phyloP scores from a whole-genome alignment of 2,888 invertebrate genomes.

The Agrotis clavis region DNA sequence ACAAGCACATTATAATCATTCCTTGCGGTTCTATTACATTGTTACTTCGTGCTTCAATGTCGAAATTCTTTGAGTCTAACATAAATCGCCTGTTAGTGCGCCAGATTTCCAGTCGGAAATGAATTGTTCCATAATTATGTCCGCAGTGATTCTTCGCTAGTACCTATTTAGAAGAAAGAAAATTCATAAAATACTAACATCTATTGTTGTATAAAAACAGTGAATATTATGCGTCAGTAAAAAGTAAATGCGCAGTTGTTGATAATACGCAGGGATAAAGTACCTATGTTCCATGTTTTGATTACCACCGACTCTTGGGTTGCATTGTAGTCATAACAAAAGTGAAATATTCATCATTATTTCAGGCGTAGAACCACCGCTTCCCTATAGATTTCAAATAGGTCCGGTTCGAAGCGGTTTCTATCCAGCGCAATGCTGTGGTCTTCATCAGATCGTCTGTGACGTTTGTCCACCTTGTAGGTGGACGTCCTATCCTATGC shows the following conservation, averaged over 20 bases:
- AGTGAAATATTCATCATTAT: background rate
- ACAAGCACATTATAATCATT: slow-evolving; percentile 25
- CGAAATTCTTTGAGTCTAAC: background rate
- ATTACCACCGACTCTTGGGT: too few relatives aligned
- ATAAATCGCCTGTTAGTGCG: background rate
- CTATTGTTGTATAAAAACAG: too few relatives aligned
- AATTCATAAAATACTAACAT: too few relatives aligned
- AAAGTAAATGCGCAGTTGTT: too few relatives aligned
- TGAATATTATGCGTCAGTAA: too few relatives aligned
- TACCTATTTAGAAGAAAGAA: slow-evolving; percentile 9
- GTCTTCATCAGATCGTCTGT: too few relatives aligned
- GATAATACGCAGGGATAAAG: background rate
- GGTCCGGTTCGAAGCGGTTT: too few relatives aligned
- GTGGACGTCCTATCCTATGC: too few relatives aligned
- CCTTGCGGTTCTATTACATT: slow-evolving; percentile 37
- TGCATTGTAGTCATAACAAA: background rate
- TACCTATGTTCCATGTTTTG: background rate
- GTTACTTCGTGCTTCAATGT: slow-evolving; percentile 29
- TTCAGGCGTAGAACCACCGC: too few relatives aligned
- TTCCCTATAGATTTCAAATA: too few relatives aligned
- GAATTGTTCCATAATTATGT: slow-evolving; percentile 12
- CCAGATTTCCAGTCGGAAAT: background rate
- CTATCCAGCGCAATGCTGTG: too few relatives aligned
- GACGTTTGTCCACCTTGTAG: too few relatives aligned
- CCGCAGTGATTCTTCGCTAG: slow-evolving; percentile 12